Evolutionary conservation across 2,113 vertebrate species (phyloP).

Genomic region (Nerophis ophidion): DNA sequence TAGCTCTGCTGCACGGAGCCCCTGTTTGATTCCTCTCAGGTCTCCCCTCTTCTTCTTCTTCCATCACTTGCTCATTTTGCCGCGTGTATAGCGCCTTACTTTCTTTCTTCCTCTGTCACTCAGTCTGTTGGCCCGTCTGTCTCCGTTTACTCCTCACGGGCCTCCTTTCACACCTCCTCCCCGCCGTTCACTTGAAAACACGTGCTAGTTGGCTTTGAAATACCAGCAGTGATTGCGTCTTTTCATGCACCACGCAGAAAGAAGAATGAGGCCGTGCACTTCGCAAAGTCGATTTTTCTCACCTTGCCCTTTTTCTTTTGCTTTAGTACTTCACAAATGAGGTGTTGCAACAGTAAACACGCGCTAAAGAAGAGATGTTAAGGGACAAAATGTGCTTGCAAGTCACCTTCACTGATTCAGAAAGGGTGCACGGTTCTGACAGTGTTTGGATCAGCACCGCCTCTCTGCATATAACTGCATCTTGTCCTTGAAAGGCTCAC

Average conservation of each 20-base stretch:
- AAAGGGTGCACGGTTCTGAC: too few species aligned
- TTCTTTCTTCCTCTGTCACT: conserved; percentile 38
- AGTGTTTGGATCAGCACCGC: neutral
- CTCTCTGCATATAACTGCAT: neutral
- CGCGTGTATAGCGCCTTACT: conserved; percentile 2
- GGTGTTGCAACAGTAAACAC: conserved; percentile 43
- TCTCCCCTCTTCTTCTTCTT: conserved; percentile 60
- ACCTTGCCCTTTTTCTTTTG: conserved; percentile 20
- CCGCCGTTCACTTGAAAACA: conserved; percentile 50
- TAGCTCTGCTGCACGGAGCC: conserved; percentile 64
- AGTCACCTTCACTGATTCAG: neutral
- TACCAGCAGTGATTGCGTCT: conserved; percentile 62
- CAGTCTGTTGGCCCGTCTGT: conserved; percentile 53
- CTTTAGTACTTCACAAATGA: conserved; percentile 42
- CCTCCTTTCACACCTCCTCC: conserved; percentile 44
- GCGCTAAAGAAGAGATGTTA: conserved; percentile 22
- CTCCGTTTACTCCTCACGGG: conserved; percentile 36
- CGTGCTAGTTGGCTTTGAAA: conserved; percentile 54
- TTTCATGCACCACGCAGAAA: conserved; percentile 62
- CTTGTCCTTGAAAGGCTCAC: neutral
- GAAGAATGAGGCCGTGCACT: conserved; percentile 55
- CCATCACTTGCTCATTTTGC: conserved; percentile 56
- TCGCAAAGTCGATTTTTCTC: conserved; percentile 40
- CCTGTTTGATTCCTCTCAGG: conserved; percentile 74
- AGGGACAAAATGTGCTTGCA: conserved; percentile 9